Percentiles rank a stretch among this genome's conserved stretches.
Evolutionary conservation across 2,113 vertebrate species (phyloP).

Genomic region (Esox niger): DNA sequence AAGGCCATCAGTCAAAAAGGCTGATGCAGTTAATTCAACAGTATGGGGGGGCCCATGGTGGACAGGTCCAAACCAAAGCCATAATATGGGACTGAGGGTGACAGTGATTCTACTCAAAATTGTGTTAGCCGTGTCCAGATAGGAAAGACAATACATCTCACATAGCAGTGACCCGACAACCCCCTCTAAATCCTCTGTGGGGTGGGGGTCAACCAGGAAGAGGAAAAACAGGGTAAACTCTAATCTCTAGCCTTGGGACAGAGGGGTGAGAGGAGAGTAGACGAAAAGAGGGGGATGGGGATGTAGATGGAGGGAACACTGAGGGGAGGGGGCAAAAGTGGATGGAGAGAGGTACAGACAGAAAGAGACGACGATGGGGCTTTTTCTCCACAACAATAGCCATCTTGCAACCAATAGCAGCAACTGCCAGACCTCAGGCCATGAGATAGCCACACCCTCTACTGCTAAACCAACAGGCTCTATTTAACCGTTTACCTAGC

Average conservation of each 20-base stretch:
- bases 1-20: too few species aligned
- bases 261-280: conserved; percentile 2
- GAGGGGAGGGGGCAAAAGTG: not conserved
- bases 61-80: not conserved
- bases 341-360: not conserved
- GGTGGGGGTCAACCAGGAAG: not conserved
- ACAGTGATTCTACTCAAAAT: conserved; percentile 20
- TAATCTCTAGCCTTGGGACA: conserved; percentile 26
- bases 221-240: not conserved
- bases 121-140: not conserved
- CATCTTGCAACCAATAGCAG: conserved; percentile 1
- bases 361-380: not conserved
- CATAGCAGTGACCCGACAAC: not conserved
- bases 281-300: conserved; percentile 7
- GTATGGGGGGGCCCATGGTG: too few species aligned
- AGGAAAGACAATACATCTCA: not conserved
- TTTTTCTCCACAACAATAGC: not conserved
- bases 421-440: not conserved
- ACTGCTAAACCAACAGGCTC: not conserved
- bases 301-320: conserved; percentile 17
- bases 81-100: not conserved
- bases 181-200: not conserved
- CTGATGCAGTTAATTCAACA: too few species aligned
- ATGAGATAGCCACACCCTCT: not conserved
- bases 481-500: not conserved